A percentile compares a stretch with the other conserved stretches of the same genome.
These are phyloP conservation scores for Leistus spinibarbis DNA, from an alignment of 2,888 invertebrate genomes.

Conservation along the genomic window DNA sequence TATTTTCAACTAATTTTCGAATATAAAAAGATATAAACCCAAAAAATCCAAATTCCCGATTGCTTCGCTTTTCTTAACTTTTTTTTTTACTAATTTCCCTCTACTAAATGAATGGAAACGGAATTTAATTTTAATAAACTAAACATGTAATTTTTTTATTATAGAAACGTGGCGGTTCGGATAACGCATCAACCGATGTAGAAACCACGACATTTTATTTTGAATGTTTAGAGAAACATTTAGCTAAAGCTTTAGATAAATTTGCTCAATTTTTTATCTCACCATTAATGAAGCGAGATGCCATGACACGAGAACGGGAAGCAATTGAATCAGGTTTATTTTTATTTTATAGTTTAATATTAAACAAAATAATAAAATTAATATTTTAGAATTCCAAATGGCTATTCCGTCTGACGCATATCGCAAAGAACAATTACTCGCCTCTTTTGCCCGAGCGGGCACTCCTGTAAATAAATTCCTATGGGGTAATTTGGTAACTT, in stretches of 20 bases:
- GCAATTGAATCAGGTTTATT: constrained; percentile 82
- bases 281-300: constrained; percentile 83
- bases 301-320: constrained; percentile 85
- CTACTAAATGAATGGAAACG: no score
- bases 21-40: no score
- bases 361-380: constrained; percentile 28
- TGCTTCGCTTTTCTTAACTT: no score
- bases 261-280: constrained; percentile 89
- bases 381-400: constrained; percentile 76
- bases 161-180: constrained; percentile 82
- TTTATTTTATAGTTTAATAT: background rate
- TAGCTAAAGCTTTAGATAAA: constrained; percentile 78
- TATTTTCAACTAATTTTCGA: no score
- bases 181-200: constrained; percentile 87
- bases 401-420: constrained; percentile 75
- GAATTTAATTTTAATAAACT: background rate
- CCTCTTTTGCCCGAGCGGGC: constrained; percentile 67
- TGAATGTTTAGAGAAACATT: constrained; percentile 80
- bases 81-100: no score
- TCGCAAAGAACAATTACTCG: constrained; percentile 78
- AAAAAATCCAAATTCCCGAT: no score
- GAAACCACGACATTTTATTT: constrained; percentile 90
- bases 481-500: constrained; percentile 82
- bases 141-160: constrained; percentile 44
- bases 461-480: constrained; percentile 82